Evolutionary conservation across 2,797 vertebrate species (phyloP).

Genomic region (Austrolebias charrua): DNA sequence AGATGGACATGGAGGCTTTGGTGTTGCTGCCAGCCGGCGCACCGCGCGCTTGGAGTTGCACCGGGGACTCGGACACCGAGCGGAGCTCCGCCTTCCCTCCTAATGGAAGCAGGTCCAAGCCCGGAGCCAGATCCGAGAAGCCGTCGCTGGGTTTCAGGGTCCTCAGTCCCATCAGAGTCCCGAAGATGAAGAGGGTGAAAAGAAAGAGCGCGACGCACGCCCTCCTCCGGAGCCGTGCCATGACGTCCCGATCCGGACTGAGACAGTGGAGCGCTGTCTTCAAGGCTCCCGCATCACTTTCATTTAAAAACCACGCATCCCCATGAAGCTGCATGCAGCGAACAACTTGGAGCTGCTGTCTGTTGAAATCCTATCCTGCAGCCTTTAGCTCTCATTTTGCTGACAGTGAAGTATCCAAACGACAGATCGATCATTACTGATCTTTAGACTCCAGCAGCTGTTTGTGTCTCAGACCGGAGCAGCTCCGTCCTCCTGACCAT

Average conservation of each 20-base stretch:
- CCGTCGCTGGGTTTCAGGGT: constrained; percentile 86
- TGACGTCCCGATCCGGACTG: constrained; percentile 44
- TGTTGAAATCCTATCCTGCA: constrained; percentile 20
- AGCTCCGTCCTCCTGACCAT: constrained; percentile 27
- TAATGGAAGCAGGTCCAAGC: constrained; percentile 79
- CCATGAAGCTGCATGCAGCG: constrained; percentile 13
- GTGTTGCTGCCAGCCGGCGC: constrained; percentile 53
- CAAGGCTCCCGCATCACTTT: constrained; percentile 13
- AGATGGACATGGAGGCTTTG: constrained; percentile 69
- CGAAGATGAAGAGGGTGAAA: constrained; percentile 87
- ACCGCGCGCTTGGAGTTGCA: constrained; percentile 52
- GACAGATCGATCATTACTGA: neutral
- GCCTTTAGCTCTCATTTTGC: constrained; percentile 26
- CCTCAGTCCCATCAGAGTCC: constrained; percentile 88
- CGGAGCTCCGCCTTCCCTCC: constrained; percentile 74
- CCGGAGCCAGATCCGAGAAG: constrained; percentile 82
- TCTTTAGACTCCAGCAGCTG: neutral
- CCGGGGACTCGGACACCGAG: constrained; percentile 71
- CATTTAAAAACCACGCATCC: neutral
- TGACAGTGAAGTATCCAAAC: neutral
- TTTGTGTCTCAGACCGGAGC: constrained; percentile 20
- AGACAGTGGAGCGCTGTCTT: neutral
- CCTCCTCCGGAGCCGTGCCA: constrained; percentile 86
- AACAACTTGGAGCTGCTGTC: constrained; percentile 31
- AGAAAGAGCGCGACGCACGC: constrained; percentile 86